Percentiles rank a stretch among this genome's conserved stretches.
Conservation (phyloP, 2,113 vertebrate genomes). For the Ornithorhynchus anatinus region DNA sequence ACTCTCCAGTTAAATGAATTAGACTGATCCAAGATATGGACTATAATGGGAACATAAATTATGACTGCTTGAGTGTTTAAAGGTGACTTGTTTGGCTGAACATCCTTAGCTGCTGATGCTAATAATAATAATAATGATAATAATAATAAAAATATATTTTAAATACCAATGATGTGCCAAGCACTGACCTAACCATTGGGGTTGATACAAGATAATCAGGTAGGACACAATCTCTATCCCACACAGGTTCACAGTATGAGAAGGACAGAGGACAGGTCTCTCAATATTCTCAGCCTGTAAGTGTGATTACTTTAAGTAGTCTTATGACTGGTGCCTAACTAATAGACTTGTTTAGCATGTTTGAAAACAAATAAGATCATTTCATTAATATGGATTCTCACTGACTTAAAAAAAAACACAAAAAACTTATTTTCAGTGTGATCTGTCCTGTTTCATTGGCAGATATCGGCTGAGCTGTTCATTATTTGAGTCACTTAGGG, state of each 20-base stretch:
- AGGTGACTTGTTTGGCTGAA: slow-evolving; percentile 33
- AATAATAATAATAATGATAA: too few relatives aligned
- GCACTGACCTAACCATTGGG: too few relatives aligned
- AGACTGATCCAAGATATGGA: slow-evolving; percentile 15
- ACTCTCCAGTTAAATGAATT: slow-evolving; percentile 29
- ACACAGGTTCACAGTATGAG: too few relatives aligned
- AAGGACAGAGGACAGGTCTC: too few relatives aligned
- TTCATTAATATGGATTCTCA: slow-evolving; percentile 30
- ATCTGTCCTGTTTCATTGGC: background rate
- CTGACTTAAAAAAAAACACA: slow-evolving; percentile 40
- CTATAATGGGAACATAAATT: slow-evolving; percentile 46
- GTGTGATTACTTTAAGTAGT: slow-evolving; percentile 16
- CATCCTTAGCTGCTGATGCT: background rate
- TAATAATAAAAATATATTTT: too few relatives aligned
- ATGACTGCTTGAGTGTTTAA: slow-evolving; percentile 18
- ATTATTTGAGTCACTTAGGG: slow-evolving; percentile 44
- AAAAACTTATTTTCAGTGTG: slow-evolving; percentile 32
- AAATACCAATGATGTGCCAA: too few relatives aligned
- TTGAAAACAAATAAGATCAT: slow-evolving; percentile 8
- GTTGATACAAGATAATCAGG: too few relatives aligned
- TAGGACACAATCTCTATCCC: too few relatives aligned
- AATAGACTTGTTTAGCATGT: background rate
- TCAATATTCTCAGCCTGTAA: background rate
- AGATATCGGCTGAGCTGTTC: slow-evolving; percentile 24
- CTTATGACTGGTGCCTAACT: background rate